Evolutionary conservation across 1,140 invertebrate genomes (phyloP).

Genomic region (Drosophila equinoxialis): DNA sequence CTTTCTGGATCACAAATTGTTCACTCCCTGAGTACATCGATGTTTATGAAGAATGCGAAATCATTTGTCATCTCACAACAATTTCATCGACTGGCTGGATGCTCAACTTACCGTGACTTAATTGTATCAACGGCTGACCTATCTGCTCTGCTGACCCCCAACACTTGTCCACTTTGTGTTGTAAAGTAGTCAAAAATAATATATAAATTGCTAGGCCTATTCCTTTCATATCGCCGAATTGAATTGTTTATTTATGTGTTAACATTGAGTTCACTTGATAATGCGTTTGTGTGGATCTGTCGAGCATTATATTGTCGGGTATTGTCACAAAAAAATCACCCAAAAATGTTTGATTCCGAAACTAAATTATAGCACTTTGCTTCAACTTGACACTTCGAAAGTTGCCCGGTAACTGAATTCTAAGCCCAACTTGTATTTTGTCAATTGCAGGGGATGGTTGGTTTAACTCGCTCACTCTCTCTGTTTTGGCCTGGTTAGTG

Average conservation of each 20-base stretch:
- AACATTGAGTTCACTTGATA: conserved; percentile 28
- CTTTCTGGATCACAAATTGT: conserved; percentile 34
- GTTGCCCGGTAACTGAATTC: conserved; percentile 73
- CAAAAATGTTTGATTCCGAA: neutral
- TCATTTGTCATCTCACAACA: conserved; percentile 25
- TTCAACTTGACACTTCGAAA: conserved; percentile 56
- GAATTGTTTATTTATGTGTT: conserved; percentile 28
- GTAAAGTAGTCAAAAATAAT: conserved; percentile 43
- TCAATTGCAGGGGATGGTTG: conserved; percentile 42
- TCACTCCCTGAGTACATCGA: too few relatives aligned
- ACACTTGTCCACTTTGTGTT: conserved; percentile 11
- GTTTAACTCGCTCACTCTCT: conserved; percentile 64
- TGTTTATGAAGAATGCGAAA: conserved; percentile 8
- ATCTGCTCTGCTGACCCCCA: conserved; percentile 30
- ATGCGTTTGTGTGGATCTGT: conserved; percentile 29
- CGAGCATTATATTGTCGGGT: conserved; percentile 11
- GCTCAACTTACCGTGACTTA: conserved; percentile 82
- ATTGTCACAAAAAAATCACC: neutral
- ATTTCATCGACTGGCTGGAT: conserved; percentile 67
- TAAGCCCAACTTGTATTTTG: conserved; percentile 57
- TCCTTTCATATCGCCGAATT: conserved; percentile 59
- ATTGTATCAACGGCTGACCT: conserved; percentile 78
- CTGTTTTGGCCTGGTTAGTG: conserved; percentile 77
- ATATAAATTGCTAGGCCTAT: conserved; percentile 36
- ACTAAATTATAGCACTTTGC: conserved; percentile 11